Conservation (phyloP, 2,888 invertebrate genomes). For the Mythimna impura region DNA sequence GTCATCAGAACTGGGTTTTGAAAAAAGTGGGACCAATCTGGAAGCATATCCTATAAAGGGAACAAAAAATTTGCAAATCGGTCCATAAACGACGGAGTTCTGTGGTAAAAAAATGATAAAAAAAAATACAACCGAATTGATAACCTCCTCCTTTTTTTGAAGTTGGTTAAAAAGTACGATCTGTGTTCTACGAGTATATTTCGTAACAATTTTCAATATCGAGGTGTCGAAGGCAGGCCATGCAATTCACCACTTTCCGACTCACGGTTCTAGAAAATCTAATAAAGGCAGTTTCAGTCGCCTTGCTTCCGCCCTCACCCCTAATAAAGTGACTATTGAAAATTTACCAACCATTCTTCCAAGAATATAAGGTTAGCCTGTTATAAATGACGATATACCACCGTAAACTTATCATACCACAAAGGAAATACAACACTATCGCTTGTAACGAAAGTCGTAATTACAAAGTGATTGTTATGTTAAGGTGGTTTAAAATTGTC, state of each 20-base stretch:
- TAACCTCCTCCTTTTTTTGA: no score
- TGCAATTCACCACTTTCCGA: conserved; percentile 77
- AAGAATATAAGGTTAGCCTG: conserved; percentile 88
- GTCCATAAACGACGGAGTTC: no score
- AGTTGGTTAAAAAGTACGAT: no score
- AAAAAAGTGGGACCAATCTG: no score
- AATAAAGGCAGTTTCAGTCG: conserved; percentile 87
- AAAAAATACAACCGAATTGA: no score
- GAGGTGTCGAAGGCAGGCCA: conserved; percentile 79
- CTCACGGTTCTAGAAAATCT: conserved; percentile 88
- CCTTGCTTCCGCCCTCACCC: conserved; percentile 85
- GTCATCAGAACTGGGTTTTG: no score
- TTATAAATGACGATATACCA: conserved; percentile 80
- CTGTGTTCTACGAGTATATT: neutral
- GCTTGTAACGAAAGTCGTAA: conserved; percentile 45
- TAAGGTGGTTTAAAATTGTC: conserved; percentile 75
- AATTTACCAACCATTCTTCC: conserved; percentile 90
- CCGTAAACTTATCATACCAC: conserved; percentile 66
- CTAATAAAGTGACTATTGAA: conserved; percentile 91
- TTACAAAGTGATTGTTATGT: conserved; percentile 11
- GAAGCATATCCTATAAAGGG: no score
- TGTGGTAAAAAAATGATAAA: no score
- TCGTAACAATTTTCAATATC: conserved; percentile 74
- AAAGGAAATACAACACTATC: conserved; percentile 65
- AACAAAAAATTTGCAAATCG: no score